Base-by-base conservation (phyloP, 2,113 vertebrate genomes). In the Oncorhynchus kisutch region DNA sequence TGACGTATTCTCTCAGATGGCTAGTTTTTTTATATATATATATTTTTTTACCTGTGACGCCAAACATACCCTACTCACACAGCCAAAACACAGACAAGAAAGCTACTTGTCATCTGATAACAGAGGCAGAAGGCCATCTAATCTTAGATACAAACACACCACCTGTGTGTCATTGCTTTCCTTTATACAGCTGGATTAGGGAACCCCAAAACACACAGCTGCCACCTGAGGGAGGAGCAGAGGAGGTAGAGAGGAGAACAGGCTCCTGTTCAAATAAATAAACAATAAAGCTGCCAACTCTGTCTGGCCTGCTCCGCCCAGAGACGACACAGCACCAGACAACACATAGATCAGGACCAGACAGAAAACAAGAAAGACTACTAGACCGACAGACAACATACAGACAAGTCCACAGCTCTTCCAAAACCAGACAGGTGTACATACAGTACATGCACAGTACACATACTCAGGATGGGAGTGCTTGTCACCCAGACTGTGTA, bases 181-280 rank as follows among this genome's bases (percentile, higher is more conserved):
- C 11, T 27, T 68, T 74, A 73, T 70, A 74, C 34, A 31, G 67
- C 67, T 45, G 5, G 60, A 83, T 79, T 83, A 59, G 67, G 60
- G 49, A 60, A 18, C 49, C 51, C 18, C 62, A 76, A 67, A 74
- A 84, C 70, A 84, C 83, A 78, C 79, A 76, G 57, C 57, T 7
- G 20, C 66, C 80, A 72, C 64, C 72, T 24, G 74, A 71, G 49
- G 6, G 27, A 34, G 71, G 12, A 65, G 73, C 3, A 57, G 51
- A 57, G 3, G 64, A 39, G 34, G 34, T 16, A 12, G 1, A 13
- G 25, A 73, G 75, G 60, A 69, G 25, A 69, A 79, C 72, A 51
- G 67, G 78, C 67, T 81, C 67, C 34, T 72, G 70, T 66, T 76
- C 71, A 79, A 73, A 79, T 66, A 76, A 86, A 82, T 81, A 82